Evolutionary conservation across 2,888 invertebrate genomes (phyloP).

Genomic region (Stegophylla sp.): DNA sequence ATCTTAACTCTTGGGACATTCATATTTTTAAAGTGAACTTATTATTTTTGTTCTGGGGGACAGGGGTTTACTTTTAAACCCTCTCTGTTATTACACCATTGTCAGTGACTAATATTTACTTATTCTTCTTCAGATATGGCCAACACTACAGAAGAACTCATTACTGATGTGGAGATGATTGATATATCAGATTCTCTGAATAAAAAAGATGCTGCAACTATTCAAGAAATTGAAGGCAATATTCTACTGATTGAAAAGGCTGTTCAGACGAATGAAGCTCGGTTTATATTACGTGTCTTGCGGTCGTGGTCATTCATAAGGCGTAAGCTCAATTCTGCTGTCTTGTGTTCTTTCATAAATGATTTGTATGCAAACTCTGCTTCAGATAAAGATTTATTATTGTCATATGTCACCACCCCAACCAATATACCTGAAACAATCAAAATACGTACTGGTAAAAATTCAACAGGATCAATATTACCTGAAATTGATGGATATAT

Average conservation of each 20-base stretch:
- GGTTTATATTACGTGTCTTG: slow-evolving; percentile 89
- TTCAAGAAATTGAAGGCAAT: slow-evolving; percentile 92
- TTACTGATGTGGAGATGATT: slow-evolving; percentile 84
- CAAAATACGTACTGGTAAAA: slow-evolving; percentile 70
- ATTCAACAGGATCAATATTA: slow-evolving; percentile 69
- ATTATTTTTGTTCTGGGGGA: too few relatives aligned
- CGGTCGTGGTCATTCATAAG: slow-evolving; percentile 87
- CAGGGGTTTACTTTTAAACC: too few relatives aligned
- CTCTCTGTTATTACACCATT: too few relatives aligned
- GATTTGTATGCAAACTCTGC: slow-evolving; percentile 79
- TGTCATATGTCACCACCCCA: slow-evolving; percentile 72
- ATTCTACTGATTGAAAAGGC: slow-evolving; percentile 94
- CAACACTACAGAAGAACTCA: slow-evolving; percentile 20
- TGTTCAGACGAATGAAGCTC: slow-evolving; percentile 89
- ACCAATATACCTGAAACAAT: slow-evolving; percentile 66
- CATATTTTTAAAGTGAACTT: too few relatives aligned
- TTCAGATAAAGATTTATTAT: slow-evolving; percentile 77
- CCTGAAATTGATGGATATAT: slow-evolving; percentile 95
- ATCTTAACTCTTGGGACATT: too few relatives aligned
- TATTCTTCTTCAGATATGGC: slow-evolving; percentile 41
- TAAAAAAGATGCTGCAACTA: slow-evolving; percentile 78
- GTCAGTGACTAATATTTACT: too few relatives aligned
- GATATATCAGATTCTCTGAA: slow-evolving; percentile 73
- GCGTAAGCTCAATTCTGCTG: slow-evolving; percentile 83
- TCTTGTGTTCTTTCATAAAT: slow-evolving; percentile 81